phyloP scores from a whole-genome alignment of 2,888 invertebrate species.

The Priapulus caudatus region DNA sequence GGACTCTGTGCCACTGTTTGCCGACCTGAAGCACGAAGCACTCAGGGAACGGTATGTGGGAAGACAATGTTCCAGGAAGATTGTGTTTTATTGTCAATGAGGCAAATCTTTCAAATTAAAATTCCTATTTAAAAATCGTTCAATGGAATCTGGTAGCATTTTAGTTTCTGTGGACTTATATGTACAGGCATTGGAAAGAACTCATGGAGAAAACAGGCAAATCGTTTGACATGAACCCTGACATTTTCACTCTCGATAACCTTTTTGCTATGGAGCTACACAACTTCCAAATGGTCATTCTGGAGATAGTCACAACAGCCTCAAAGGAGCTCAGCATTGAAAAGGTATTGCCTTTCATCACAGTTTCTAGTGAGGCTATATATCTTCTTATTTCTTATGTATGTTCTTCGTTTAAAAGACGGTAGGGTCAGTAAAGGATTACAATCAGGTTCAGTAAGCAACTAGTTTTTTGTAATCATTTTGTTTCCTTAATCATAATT shows the following conservation, averaged over 20 bases:
- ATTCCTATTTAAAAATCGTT: too few relatives aligned
- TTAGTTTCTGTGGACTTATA: too few relatives aligned
- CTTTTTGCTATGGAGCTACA: conserved; percentile 86
- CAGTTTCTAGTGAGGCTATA: too few relatives aligned
- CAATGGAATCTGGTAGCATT: too few relatives aligned
- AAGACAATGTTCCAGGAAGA: too few relatives aligned
- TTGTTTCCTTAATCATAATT: background rate
- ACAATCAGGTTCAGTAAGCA: too few relatives aligned
- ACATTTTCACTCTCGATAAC: conserved; percentile 76
- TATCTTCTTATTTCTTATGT: too few relatives aligned
- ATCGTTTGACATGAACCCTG: conserved; percentile 71
- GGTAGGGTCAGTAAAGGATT: too few relatives aligned
- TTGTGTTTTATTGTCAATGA: too few relatives aligned
- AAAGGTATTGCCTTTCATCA: conserved; percentile 40
- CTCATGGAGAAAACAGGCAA: conserved; percentile 71
- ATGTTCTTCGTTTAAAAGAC: too few relatives aligned
- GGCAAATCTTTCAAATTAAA: too few relatives aligned
- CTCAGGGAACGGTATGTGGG: conserved; percentile 54
- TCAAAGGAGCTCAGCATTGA: conserved; percentile 84
- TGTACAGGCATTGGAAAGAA: conserved; percentile 72
- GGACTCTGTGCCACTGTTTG: conserved; percentile 72
- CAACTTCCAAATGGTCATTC: conserved; percentile 63
- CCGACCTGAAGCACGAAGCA: conserved; percentile 78
- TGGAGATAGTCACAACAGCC: conserved; percentile 72
- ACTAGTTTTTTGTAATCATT: too few relatives aligned